Evolutionary conservation across 2,113 vertebrate genomes (phyloP).

Genomic region (Bambusicola thoracicus): DNA sequence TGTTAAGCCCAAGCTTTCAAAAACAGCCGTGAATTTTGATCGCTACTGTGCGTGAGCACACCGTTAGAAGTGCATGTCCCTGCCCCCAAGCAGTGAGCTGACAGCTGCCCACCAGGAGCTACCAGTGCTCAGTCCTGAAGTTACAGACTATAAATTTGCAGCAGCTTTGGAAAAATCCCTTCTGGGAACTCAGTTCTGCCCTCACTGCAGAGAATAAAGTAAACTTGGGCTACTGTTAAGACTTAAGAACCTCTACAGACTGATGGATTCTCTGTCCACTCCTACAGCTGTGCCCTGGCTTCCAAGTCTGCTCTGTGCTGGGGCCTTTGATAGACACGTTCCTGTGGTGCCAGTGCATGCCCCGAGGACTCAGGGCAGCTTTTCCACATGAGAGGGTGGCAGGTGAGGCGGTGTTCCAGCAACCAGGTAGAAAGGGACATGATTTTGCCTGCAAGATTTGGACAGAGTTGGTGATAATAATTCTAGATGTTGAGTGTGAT

Average conservation of each 20-base stretch:
- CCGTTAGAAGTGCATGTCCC: background rate
- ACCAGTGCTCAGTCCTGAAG: background rate
- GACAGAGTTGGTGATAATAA: background rate
- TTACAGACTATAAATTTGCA: background rate
- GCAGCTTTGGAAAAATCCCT: background rate
- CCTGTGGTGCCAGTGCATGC: background rate
- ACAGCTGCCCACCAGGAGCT: background rate
- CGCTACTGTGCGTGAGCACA: background rate
- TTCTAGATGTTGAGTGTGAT: background rate
- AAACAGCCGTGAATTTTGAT: background rate
- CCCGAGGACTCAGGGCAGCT: background rate
- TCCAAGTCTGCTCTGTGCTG: background rate
- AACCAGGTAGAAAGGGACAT: background rate
- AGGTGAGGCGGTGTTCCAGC: background rate
- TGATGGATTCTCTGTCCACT: background rate
- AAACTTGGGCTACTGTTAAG: background rate
- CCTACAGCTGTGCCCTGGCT: background rate
- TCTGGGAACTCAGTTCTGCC: background rate
- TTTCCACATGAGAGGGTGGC: background rate
- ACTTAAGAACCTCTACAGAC: background rate
- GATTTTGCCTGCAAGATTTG: background rate
- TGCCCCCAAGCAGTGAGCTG: rapidly evolving
- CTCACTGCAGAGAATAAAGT: background rate
- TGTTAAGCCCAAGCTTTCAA: background rate
- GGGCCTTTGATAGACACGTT: background rate